Evolutionary conservation across 1,140 invertebrate species (phyloP).

Genomic region (Papilio polyxenes): DNA sequence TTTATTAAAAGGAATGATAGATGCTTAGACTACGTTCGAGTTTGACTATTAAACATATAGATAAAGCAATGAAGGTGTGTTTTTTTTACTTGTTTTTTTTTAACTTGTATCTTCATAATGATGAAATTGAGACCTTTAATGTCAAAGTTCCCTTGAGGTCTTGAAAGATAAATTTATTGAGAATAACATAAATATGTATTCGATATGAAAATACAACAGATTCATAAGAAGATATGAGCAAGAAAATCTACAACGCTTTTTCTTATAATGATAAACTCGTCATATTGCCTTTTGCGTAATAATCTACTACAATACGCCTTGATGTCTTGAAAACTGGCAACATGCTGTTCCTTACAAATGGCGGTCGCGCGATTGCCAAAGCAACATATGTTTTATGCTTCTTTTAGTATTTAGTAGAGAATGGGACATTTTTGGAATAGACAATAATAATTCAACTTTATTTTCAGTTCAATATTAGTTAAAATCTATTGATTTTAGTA

Average conservation of each 20-base stretch:
- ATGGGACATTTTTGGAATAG: not conserved
- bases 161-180: too few relatives aligned
- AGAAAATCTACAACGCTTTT: not conserved
- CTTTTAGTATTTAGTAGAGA: not conserved
- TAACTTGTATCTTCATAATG: not conserved
- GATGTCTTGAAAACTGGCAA: slow-evolving; percentile 18
- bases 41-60: not conserved
- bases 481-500: not conserved
- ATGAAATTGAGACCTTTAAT: too few relatives aligned
- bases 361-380: slow-evolving; percentile 18
- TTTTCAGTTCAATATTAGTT: not conserved
- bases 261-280: slow-evolving; percentile 13
- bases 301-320: not conserved
- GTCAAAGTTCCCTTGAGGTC: too few relatives aligned
- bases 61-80: not conserved
- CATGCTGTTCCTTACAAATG: slow-evolving; percentile 31
- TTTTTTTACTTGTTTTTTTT: not conserved
- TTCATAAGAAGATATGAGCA: not conserved
- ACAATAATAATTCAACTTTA: not conserved
- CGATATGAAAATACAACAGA: not conserved
- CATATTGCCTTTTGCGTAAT: not conserved
- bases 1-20: slow-evolving; percentile 34
- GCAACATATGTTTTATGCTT: slow-evolving; percentile 26
- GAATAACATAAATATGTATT: not conserved
- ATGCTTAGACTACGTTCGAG: not conserved